Evolutionary conservation across 2,797 vertebrate species (phyloP), one percentile per base, ranked within the genome.

Genomic region (Xenopus petersii): DNA sequence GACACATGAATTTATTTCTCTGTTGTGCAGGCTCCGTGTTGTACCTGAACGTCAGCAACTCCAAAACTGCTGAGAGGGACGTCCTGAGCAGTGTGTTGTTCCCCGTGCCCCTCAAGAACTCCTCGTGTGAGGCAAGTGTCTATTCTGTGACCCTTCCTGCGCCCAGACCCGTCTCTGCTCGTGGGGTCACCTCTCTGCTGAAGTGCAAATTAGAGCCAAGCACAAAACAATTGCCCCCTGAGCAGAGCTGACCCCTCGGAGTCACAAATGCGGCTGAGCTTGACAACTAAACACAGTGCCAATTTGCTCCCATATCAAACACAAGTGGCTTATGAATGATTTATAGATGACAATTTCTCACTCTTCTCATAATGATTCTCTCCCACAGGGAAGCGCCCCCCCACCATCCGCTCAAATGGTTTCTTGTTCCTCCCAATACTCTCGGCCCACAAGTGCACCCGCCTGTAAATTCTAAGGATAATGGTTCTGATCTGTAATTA

Each of bases 81-180:
- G 3, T 83, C 2, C 87, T 98, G 80, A 94, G 91, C 84, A 98
- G 96, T 49, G 79, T 88, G 1, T 82, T 92, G 0, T 97, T 96
- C 81, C 94, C 97, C 0, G 92, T 94, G 49, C 97, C 97, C 4
- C 88, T 99, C 47, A 95, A 94, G 84, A 98, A 97, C 83, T 94
- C 97, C 13, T 94, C 90, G 0, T 99, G 97, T 56, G 91, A 91
- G 92, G 97, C 90, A 89, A 97, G 95, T 91, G 13, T 59, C 60
- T 0, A 2, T 6, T 46, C 66, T 69, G 74, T 68, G 17, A 42
- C 36, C 26, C 55, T 15, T 59, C 42, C 21, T 21, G 17, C 36
- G 30, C 36, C 36, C 15, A 12, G 49, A 51, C 49, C 49, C 3
- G 49, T 47, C 16, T 36, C 10, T 42, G 36, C 36, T 42, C 4